phyloP scores from a whole-genome alignment of 2,113 vertebrate species.

The Paradisaea rubra region DNA sequence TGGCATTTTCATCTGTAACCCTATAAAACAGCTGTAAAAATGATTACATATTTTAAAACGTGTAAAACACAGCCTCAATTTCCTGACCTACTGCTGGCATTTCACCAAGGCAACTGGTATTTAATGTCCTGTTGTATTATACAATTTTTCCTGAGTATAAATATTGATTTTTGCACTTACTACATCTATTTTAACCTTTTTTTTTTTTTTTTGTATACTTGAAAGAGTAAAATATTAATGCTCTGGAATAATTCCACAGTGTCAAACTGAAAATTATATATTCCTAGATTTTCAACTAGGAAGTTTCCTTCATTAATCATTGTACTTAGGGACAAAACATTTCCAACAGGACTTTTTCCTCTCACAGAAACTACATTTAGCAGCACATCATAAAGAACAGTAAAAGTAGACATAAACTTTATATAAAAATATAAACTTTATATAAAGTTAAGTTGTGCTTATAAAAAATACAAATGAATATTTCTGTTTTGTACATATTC shows the following conservation, averaged over 20 bases:
- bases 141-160: background rate
- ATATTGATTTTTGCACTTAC: background rate
- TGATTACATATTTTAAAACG: background rate
- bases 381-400: background rate
- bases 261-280: background rate
- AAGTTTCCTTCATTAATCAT: background rate
- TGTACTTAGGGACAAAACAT: background rate
- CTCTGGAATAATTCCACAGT: background rate
- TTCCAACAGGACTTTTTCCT: background rate
- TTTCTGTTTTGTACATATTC: background rate
- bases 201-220: background rate
- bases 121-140: background rate
- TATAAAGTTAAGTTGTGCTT: background rate
- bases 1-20: constrained; percentile 93
- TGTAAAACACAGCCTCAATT: background rate
- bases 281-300: background rate
- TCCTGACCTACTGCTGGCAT: background rate
- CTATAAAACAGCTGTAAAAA: constrained; percentile 88
- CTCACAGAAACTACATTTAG: background rate
- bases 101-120: background rate
- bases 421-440: background rate
- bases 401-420: background rate
- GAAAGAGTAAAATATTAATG: background rate
- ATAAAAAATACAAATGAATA: accelerated
- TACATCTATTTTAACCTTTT: background rate